Evolutionary conservation across 1,140 invertebrate genomes (phyloP).

Genomic region (Anadara kagoshimensis): DNA sequence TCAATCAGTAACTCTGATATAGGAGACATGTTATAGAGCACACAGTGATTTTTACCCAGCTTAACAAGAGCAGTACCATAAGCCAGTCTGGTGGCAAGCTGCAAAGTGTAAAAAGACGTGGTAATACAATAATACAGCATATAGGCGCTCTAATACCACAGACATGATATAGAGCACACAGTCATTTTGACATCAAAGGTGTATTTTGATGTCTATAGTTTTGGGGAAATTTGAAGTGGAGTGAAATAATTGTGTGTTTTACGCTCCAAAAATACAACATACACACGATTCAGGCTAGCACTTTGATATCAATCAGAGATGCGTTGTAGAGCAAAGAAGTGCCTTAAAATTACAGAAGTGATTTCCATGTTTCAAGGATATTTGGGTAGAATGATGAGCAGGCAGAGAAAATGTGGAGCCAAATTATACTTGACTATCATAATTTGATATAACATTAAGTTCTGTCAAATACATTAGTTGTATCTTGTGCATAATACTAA

Average conservation of each 20-base stretch:
- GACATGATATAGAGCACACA: constrained; percentile 45
- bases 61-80: constrained; percentile 96
- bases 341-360: too few species aligned
- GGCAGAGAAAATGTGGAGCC: too few species aligned
- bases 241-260: not conserved
- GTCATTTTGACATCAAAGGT: constrained; percentile 83
- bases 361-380: too few species aligned
- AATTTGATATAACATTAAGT: too few species aligned
- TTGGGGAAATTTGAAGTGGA: too few species aligned
- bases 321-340: too few species aligned
- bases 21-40: not conserved
- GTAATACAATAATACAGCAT: not conserved
- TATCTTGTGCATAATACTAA: too few species aligned
- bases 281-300: not conserved
- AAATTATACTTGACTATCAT: too few species aligned
- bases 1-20: not conserved
- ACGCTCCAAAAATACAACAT: not conserved
- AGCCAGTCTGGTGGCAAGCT: constrained; percentile 93
- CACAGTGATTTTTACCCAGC: constrained; percentile 84
- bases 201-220: not conserved
- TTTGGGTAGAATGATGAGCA: too few species aligned
- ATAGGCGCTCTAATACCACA: not conserved
- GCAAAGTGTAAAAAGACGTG: constrained; percentile 8
- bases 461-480: too few species aligned
- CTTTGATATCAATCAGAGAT: not conserved